Conservation (phyloP, 1,140 invertebrate genomes). For the Leguminivora glycinivorella region DNA sequence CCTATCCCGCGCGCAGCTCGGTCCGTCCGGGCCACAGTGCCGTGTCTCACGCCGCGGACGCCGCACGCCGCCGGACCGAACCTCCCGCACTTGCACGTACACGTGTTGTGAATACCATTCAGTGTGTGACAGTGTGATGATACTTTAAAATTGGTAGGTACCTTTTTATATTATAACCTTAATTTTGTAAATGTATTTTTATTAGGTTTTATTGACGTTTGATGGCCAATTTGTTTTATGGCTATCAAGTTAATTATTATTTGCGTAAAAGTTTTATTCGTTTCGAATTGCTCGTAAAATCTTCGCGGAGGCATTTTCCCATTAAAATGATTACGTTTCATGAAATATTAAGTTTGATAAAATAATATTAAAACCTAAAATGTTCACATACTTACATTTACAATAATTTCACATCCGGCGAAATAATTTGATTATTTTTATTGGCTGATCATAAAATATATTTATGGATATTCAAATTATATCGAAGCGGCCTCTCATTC, state of each 20-base stretch:
- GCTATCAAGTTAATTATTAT: conserved; percentile 9
- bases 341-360: not conserved
- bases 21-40: conserved; percentile 8
- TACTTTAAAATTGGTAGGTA: not conserved
- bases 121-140: not conserved
- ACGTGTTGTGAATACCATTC: not conserved
- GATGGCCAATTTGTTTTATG: conserved; percentile 1
- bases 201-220: not conserved
- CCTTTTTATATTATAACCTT: not conserved
- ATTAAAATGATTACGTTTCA: not conserved
- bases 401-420: too few species aligned
- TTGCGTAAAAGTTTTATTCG: conserved; percentile 5
- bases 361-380: too few species aligned
- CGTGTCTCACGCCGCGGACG: not conserved
- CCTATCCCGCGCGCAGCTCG: not conserved
- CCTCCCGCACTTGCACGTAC: conserved; percentile 5
- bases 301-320: not conserved
- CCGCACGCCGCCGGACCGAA: not conserved
- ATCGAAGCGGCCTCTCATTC: too few species aligned
- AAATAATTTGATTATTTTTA: not conserved
- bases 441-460: too few species aligned
- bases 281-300: not conserved
- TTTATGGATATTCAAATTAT: too few species aligned
- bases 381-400: too few species aligned
- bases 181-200: not conserved